phyloP scores from a whole-genome alignment of 2,888 invertebrate species.

The Antheraea yamamai region DNA sequence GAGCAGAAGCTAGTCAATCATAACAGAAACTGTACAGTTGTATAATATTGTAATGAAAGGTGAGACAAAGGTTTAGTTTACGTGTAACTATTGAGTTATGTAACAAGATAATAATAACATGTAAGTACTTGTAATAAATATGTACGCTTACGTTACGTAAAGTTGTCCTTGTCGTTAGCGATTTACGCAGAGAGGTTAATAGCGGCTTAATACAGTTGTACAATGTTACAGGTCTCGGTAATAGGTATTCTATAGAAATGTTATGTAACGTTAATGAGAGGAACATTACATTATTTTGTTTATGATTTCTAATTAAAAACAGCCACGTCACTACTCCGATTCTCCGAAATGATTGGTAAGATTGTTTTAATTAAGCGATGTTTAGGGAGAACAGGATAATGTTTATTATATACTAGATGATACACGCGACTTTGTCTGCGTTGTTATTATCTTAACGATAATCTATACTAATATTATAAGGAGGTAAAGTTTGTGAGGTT shows the following conservation, averaged over 20 bases:
- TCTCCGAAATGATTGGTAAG: background rate
- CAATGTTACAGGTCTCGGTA: background rate
- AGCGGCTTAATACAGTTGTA: background rate
- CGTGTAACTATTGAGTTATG: background rate
- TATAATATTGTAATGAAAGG: background rate
- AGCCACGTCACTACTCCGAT: background rate
- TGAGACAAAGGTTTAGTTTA: background rate
- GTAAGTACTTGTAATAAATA: background rate
- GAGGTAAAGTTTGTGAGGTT: no score
- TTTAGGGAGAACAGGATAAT: no score
- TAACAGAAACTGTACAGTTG: no score
- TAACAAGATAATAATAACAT: background rate
- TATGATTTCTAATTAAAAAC: background rate
- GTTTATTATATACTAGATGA: no score
- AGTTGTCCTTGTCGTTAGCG: background rate
- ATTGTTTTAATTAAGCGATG: no score
- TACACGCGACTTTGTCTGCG: no score
- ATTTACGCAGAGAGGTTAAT: constrained; percentile 7
- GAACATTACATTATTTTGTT: background rate
- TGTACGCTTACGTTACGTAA: background rate
- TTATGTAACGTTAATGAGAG: background rate
- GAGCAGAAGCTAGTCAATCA: no score
- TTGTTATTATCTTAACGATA: no score
- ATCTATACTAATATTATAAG: no score
- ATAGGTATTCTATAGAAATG: background rate